Percentiles rank a stretch among this genome's conserved stretches.
Conservation (phyloP, 2,888 invertebrate species). For the Siphonodentalium dalli region DNA sequence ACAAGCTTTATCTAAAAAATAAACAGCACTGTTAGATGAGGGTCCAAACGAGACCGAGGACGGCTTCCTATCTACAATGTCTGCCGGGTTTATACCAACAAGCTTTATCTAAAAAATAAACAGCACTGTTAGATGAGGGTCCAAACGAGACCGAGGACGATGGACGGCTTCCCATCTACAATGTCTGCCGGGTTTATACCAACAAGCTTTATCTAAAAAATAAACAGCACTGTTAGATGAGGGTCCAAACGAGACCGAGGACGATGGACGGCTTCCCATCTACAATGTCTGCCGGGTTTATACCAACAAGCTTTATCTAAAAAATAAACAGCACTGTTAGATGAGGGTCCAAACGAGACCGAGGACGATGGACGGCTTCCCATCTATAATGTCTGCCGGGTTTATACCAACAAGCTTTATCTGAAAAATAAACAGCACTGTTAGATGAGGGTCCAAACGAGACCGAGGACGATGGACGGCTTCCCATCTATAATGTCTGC, state of each 20-base stretch:
- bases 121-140: too few relatives aligned
- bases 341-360: constrained; percentile 99
- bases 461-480: constrained; percentile 93
- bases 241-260: constrained; percentile 96
- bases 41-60: too few relatives aligned
- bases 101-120: too few relatives aligned
- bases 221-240: constrained; percentile 76
- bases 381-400: constrained; percentile 94
- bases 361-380: constrained; percentile 93
- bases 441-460: constrained; percentile 98
- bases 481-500: constrained; percentile 96
- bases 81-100: too few relatives aligned
- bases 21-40: too few relatives aligned
- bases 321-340: constrained; percentile 37
- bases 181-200: constrained; percentile 97
- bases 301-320: constrained; percentile 94
- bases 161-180: constrained; percentile 95
- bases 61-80: too few relatives aligned
- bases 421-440: constrained; percentile 65
- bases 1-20: constrained; percentile 85
- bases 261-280: constrained; percentile 97
- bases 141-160: constrained; percentile 96
- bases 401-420: constrained; percentile 98
- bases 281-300: constrained; percentile 94
- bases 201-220: constrained; percentile 85